Base-by-base conservation (phyloP, 2,113 vertebrate genomes). In the Mustelus asterias region DNA sequence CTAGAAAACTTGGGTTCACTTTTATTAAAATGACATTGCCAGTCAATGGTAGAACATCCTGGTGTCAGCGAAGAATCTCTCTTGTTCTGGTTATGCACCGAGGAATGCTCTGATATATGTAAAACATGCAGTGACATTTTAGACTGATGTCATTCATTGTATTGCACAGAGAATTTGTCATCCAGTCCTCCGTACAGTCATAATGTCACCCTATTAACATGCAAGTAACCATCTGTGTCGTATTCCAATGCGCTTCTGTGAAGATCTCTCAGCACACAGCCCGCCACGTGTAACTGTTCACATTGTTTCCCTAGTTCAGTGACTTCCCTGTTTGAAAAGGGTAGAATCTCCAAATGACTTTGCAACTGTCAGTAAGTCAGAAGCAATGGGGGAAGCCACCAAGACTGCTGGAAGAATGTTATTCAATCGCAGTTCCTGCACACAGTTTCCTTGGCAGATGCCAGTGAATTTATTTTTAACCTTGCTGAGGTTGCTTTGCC, bases 61-160 rank as follows among this genome's bases (percentile, higher is more conserved):
- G 58, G 14, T 29, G 60, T n/a, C 14, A 63, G 63, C 20, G 13
- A 60, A 90, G 88, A 14, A 90, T 3, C 29, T 11, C 33, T n/a
- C 11, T 92, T 90, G 88, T 33, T 92, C 29, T 65, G 60, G 63
- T 22, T 93, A 93, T 37, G 18, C 16, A 37, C 33, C 22, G 89
- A 93, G 60, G 60, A 93, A 18, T 93, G 41, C 33, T 65, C 33
- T 37, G 37, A 29, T 8, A 7, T 41, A 29, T 63, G 8, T 65
- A 37, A 63, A 83, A 93, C 89, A 93, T 63, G 37, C 5, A 60
- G 58, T 93, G 89, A 93, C 89, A 93, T 93, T 92, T 93, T 63
- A 65, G 26, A 37, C n/a, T 67, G 7, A n/a, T 2, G 7, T 65
- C 8, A 90, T 60, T 65, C 20, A 89, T 58, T 63, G 54, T 29